phyloP scores from a whole-genome alignment of 2,888 invertebrate genomes.

The Lapara coniferarum region DNA sequence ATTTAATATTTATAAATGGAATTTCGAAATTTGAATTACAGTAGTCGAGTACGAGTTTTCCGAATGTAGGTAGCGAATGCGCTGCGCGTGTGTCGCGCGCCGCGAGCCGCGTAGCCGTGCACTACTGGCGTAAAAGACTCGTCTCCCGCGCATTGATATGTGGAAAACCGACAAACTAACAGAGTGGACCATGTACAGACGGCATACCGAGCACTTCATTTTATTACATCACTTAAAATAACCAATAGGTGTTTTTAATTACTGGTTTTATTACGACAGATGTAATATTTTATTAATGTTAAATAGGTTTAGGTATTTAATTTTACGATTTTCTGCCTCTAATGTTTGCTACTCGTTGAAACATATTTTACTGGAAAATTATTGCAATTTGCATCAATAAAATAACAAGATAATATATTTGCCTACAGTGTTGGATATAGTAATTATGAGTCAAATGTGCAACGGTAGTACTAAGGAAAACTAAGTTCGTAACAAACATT shows the following conservation, averaged over 20 bases:
- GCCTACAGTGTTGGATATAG: background rate
- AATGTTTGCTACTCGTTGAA: background rate
- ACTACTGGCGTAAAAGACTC: slow-evolving; percentile 68
- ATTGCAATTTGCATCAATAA: background rate
- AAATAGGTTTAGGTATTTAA: background rate
- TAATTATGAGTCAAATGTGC: background rate
- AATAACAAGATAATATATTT: background rate
- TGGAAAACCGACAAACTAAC: slow-evolving; percentile 68
- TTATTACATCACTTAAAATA: slow-evolving; percentile 12
- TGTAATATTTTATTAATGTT: background rate
- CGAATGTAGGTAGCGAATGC: slow-evolving; percentile 56
- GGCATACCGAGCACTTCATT: slow-evolving; percentile 45
- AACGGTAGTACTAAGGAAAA: background rate
- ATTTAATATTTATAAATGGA: slow-evolving; percentile 1
- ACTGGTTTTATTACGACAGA: slow-evolving; percentile 1
- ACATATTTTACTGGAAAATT: background rate
- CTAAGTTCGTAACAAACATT: background rate
- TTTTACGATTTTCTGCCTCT: slow-evolving; percentile 7
- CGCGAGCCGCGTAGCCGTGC: slow-evolving; percentile 67
- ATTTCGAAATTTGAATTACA: slow-evolving; percentile 5
- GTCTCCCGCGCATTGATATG: slow-evolving; percentile 64
- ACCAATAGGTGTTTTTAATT: slow-evolving; percentile 18
- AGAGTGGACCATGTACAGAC: slow-evolving; percentile 44
- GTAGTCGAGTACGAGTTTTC: slow-evolving; percentile 39
- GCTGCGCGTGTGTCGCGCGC: slow-evolving; percentile 56